These are phyloP conservation scores for Lepidostoma basale DNA, from an alignment of 1,140 invertebrate species.

Conservation along the genomic window DNA sequence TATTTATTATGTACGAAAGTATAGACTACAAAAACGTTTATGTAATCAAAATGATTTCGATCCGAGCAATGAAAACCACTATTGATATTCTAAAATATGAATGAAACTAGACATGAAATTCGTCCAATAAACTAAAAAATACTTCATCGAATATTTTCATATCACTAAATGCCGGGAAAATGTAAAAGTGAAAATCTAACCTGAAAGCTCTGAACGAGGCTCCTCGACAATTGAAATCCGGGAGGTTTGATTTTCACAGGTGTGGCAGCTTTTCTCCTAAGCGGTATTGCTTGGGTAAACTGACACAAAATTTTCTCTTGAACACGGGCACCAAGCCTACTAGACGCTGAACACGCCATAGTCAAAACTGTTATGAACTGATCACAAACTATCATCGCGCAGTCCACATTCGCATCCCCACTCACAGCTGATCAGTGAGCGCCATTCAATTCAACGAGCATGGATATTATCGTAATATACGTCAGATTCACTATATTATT, in stretches of 20 bases:
- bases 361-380: conserved; percentile 70
- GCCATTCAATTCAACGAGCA: conserved; percentile 47
- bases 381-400: conserved; percentile 50
- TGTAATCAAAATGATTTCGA: conserved; percentile 24
- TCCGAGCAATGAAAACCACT: neutral
- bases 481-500: conserved; percentile 43
- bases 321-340: conserved; percentile 76
- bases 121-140: neutral
- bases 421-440: conserved; percentile 60
- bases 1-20: neutral
- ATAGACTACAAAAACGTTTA: conserved; percentile 24
- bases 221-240: conserved; percentile 60
- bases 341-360: conserved; percentile 79
- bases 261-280: conserved; percentile 66
- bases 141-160: conserved; percentile 2
- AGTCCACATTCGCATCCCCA: conserved; percentile 58
- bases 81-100: conserved; percentile 18
- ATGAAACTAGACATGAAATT: conserved; percentile 17
- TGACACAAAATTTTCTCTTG: conserved; percentile 76
- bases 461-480: conserved; percentile 17
- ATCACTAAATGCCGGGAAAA: conserved; percentile 26
- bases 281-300: conserved; percentile 67
- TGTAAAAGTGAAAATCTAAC: conserved; percentile 51
- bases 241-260: conserved; percentile 67
- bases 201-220: conserved; percentile 62